These are phyloP conservation scores for Thereva nobilitata DNA, from an alignment of 2,888 invertebrate species.

Conservation along the genomic window DNA sequence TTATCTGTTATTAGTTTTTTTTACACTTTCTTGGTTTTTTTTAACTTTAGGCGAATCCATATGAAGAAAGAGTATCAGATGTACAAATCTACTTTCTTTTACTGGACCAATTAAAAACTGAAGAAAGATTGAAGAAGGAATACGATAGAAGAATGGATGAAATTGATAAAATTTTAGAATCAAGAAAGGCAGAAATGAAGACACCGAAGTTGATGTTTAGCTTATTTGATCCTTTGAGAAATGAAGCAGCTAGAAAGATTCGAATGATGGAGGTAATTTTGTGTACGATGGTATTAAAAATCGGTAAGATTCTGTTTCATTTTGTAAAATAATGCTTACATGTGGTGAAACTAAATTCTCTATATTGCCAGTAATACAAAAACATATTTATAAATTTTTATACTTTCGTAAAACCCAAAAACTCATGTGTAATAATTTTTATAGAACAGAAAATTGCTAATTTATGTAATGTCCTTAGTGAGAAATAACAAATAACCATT, in stretches of 20 bases:
- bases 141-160: slow-evolving; percentile 59
- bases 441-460: too few relatives aligned
- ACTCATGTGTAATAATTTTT: too few relatives aligned
- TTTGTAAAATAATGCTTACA: too few relatives aligned
- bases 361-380: too few relatives aligned
- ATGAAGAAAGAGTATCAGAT: slow-evolving; percentile 64
- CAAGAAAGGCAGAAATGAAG: slow-evolving; percentile 58
- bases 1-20: slow-evolving; percentile 10
- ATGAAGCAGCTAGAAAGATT: slow-evolving; percentile 59
- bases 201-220: slow-evolving; percentile 61
- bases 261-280: slow-evolving; percentile 60
- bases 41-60: slow-evolving; percentile 65
- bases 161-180: slow-evolving; percentile 58
- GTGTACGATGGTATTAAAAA: neutral
- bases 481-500: too few relatives aligned
- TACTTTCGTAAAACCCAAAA: too few relatives aligned
- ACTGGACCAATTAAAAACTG: slow-evolving; percentile 65
- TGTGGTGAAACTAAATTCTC: too few relatives aligned
- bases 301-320: neutral
- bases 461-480: too few relatives aligned
- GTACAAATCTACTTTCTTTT: slow-evolving; percentile 68
- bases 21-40: slow-evolving; percentile 14
- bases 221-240: slow-evolving; percentile 63
- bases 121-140: slow-evolving; percentile 63
- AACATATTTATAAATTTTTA: too few relatives aligned